Evolutionary conservation across 2,888 invertebrate genomes (phyloP).

Genomic region (Lithophane leautieri): DNA sequence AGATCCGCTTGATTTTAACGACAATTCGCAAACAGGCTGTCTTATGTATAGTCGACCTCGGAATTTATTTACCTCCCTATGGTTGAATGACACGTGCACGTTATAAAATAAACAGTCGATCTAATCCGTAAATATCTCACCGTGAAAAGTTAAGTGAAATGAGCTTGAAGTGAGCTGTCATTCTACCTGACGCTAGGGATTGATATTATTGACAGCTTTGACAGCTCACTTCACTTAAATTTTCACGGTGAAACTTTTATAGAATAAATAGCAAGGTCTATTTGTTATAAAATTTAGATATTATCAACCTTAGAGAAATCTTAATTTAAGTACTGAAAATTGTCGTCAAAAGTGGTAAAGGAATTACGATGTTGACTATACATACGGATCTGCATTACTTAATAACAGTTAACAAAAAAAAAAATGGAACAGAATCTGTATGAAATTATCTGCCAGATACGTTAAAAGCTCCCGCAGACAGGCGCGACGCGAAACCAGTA

Average conservation of each 20-base stretch:
- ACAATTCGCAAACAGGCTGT: not conserved
- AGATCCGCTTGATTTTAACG: not conserved
- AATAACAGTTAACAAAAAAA: not conserved
- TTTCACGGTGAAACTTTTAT: too few species aligned
- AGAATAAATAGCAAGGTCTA: too few species aligned
- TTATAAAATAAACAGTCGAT: too few species aligned
- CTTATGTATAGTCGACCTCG: not conserved
- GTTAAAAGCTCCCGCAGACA: not conserved
- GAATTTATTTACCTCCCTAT: not conserved
- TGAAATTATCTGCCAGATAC: not conserved
- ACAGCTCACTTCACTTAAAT: too few species aligned
- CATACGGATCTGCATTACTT: not conserved
- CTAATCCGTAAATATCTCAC: too few species aligned
- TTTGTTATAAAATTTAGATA: too few species aligned
- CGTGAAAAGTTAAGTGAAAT: too few species aligned
- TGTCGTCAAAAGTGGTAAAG: not conserved
- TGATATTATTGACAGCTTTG: too few species aligned
- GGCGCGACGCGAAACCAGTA: too few species aligned
- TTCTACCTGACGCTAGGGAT: too few species aligned
- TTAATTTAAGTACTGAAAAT: not conserved
- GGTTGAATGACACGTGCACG: not conserved
- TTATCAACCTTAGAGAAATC: not conserved
- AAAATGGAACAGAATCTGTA: not conserved
- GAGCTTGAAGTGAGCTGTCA: too few species aligned
- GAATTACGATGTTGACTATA: not conserved